A percentile compares a stretch with the other conserved stretches of the same genome.
Evolutionary conservation across 1,140 invertebrate species (phyloP).

Genomic region (Cotesia glomerata): DNA sequence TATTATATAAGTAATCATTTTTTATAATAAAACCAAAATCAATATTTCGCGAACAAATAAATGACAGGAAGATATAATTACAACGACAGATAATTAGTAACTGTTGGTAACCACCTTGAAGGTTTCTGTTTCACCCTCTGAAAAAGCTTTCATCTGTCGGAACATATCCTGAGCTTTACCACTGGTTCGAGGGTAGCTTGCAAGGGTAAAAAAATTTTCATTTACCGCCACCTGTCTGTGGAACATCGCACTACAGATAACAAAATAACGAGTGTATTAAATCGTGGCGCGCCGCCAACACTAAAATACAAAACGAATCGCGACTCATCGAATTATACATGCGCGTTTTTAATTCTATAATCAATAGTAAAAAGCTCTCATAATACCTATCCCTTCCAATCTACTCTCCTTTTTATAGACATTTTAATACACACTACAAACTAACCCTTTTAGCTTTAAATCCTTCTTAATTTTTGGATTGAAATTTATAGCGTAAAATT

Average conservation of each 20-base stretch:
- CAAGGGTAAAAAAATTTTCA: slow-evolving; percentile 5
- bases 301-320: slow-evolving; percentile 25
- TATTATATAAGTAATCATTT: too few relatives aligned
- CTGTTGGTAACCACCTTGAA: too few relatives aligned
- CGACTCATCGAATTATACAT: slow-evolving; percentile 55
- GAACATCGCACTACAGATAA: not conserved
- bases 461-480: too few relatives aligned
- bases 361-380: slow-evolving; percentile 57
- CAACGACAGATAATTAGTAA: not conserved
- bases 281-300: slow-evolving; percentile 30
- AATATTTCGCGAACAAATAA: not conserved
- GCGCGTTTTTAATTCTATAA: slow-evolving; percentile 60
- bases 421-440: slow-evolving; percentile 34
- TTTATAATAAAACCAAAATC: not conserved
- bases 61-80: not conserved
- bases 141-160: not conserved
- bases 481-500: too few relatives aligned
- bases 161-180: slow-evolving; percentile 24
- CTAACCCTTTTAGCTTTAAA: slow-evolving; percentile 26
- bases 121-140: slow-evolving; percentile 3
- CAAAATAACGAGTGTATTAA: not conserved
- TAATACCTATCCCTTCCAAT: slow-evolving; percentile 37
- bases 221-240: slow-evolving; percentile 5
- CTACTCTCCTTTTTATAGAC: not conserved
- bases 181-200: slow-evolving; percentile 14